Conservation (phyloP, 1,140 invertebrate genomes). For the Aphaenogaster ashmeadi region DNA sequence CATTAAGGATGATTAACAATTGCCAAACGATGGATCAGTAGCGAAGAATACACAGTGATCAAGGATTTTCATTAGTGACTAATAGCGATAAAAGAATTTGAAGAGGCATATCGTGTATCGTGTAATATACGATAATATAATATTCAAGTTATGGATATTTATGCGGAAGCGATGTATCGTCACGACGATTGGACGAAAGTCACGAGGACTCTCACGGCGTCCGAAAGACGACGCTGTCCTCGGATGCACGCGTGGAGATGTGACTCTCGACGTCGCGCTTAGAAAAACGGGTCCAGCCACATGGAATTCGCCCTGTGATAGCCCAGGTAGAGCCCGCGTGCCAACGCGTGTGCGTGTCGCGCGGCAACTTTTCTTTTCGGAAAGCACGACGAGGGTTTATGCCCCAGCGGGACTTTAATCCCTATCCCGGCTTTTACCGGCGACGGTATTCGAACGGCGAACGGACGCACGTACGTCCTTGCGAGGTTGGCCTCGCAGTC, state of each 20-base stretch:
- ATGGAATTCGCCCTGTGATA: conserved; percentile 31
- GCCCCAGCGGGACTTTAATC: conserved; percentile 18
- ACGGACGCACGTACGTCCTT: conserved; percentile 68
- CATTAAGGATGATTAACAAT: background rate
- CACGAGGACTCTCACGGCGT: background rate
- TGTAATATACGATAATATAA: background rate
- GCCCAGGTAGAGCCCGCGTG: conserved; percentile 6
- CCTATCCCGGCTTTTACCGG: conserved; percentile 29
- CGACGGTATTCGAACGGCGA: conserved; percentile 63
- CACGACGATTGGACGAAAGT: background rate
- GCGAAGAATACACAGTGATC: background rate
- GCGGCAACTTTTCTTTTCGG: conserved; percentile 34
- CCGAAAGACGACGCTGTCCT: background rate
- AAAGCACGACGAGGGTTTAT: conserved; percentile 64
- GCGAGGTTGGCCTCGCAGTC: conserved; percentile 64
- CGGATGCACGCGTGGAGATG: too few relatives aligned
- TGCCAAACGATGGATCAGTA: background rate
- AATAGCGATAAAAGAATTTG: background rate
- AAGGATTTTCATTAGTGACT: background rate
- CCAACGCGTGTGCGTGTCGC: background rate
- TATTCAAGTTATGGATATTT: conserved; percentile 12
- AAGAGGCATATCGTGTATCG: background rate
- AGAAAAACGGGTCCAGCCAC: conserved; percentile 16
- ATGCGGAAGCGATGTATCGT: background rate
- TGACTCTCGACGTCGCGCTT: background rate